These are phyloP conservation scores for Acrocyrtus sp. DNA, from an alignment of 2,888 invertebrate genomes.

Conservation along the genomic window DNA sequence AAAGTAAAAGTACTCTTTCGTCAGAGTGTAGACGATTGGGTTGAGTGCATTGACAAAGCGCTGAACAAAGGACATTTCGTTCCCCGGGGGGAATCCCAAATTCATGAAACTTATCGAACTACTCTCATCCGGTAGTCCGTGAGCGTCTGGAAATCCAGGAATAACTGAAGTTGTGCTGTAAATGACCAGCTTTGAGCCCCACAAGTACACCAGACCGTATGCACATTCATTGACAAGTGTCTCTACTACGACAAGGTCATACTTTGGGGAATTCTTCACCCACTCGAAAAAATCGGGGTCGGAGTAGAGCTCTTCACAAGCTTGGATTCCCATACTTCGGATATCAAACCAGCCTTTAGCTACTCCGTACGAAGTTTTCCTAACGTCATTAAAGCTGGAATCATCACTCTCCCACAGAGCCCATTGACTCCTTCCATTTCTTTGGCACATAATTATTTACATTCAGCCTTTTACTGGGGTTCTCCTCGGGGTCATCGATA, in stretches of 20 bases:
- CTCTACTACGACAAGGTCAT: constrained; percentile 58
- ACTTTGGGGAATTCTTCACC: constrained; percentile 40
- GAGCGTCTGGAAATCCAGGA: constrained; percentile 39
- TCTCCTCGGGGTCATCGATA: not conserved
- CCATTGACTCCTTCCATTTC: constrained; percentile 22
- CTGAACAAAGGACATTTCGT: constrained; percentile 31
- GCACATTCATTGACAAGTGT: constrained; percentile 51
- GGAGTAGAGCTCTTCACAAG: constrained; percentile 29
- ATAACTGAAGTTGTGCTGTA: constrained; percentile 43
- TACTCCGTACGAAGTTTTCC: not conserved
- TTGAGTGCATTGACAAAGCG: constrained; percentile 43
- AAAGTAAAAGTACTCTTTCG: constrained; percentile 26
- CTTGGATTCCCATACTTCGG: not conserved
- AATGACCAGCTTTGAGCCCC: constrained; percentile 34
- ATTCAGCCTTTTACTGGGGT: constrained; percentile 9
- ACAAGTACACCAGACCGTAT: constrained; percentile 43
- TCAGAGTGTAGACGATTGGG: constrained; percentile 34
- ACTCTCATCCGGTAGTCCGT: constrained; percentile 49
- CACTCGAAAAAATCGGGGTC: constrained; percentile 40
- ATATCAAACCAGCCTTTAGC: constrained; percentile 8
- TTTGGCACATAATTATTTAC: constrained; percentile 9
- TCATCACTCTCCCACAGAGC: constrained; percentile 23
- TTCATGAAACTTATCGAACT: constrained; percentile 9
- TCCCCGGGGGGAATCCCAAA: constrained; percentile 8
- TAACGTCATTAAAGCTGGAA: not conserved